phyloP scores from a whole-genome alignment of 2,888 invertebrate genomes.

The Apotomis capreana region DNA sequence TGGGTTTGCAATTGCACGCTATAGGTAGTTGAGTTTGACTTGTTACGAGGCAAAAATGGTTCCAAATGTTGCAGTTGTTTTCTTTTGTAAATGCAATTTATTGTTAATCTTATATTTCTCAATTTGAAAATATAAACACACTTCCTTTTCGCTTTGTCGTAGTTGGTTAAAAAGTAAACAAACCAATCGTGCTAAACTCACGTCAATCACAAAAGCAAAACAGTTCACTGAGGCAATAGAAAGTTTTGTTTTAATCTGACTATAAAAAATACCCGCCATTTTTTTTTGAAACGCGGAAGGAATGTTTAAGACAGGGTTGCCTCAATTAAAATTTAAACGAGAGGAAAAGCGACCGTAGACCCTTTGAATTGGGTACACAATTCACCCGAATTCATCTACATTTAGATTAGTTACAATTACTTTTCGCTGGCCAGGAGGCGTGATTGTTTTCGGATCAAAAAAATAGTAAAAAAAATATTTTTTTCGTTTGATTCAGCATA shows the following conservation, averaged over 20 bases:
- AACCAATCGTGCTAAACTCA: slow-evolving; percentile 27
- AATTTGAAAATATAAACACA: background rate
- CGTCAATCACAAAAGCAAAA: slow-evolving; percentile 34
- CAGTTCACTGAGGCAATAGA: slow-evolving; percentile 16
- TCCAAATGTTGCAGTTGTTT: too few relatives aligned
- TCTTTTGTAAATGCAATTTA: too few relatives aligned
- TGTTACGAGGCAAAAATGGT: too few relatives aligned
- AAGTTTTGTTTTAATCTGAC: slow-evolving; percentile 23
- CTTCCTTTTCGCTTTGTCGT: background rate
- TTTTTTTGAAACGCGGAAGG: slow-evolving; percentile 25
- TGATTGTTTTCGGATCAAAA: slow-evolving; percentile 40
- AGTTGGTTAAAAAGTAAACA: slow-evolving; percentile 26
- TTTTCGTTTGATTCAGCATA: too few relatives aligned
- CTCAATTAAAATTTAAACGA: slow-evolving; percentile 59
- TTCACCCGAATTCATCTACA: slow-evolving; percentile 56
- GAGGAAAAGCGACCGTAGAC: slow-evolving; percentile 31
- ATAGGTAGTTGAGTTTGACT: too few relatives aligned
- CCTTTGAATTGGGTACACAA: slow-evolving; percentile 49
- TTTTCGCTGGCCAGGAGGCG: slow-evolving; percentile 51
- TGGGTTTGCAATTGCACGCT: too few relatives aligned
- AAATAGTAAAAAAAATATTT: background rate
- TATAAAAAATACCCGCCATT: slow-evolving; percentile 35
- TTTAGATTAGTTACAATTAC: slow-evolving; percentile 59
- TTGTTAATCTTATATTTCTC: background rate
- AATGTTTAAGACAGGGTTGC: slow-evolving; percentile 49